Base-by-base conservation (phyloP, 23 tunicate genomes). In the Halocynthia aurantium region DNA sequence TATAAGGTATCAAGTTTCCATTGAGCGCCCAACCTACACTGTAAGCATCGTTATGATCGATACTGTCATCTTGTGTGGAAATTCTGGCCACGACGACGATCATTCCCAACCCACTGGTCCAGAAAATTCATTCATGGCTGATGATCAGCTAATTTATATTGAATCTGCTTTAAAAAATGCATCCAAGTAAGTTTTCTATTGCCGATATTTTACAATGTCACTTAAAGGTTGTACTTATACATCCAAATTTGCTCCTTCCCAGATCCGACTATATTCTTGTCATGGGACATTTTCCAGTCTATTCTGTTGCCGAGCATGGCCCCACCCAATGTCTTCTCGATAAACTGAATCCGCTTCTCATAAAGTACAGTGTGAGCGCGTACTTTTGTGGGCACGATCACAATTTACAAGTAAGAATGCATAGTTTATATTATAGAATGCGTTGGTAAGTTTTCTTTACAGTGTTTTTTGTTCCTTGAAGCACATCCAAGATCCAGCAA, bases 251-350 rank as follows among this genome's bases (percentile, higher is more conserved):
- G 20, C 70, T 63, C 6, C 61, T 73, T 62, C 51, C 9, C 67
- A 90, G 96, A 10, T 69, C 84, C 60, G 60, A 64, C 7, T 90
- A 84, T 63, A 61, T 92, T 20, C 55, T 92, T 64, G 98, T 92
- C 60, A 90, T 90, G 53, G 98, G 98, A 49, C 98, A 92, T 70
- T 92, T 86, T 66, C 98, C 98, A 7, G 92, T 92, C 7, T 86
- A 77, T 78, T 92, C 98, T 8, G 83, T 92, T n/a, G 98, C 98
- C 18, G 98, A 92, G 66, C 98, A 92, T 74, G 98, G 98, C 50
- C 98, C 98, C 6, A 92, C 98, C 0, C 66, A 86, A 69, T 92
- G 98, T 61, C 73, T 92, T 0, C 7, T 85, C 6, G 85, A 92
- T 10, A 73, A 79, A 17, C 60, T 92, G 6, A 85, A 84, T 52